phyloP scores from a whole-genome alignment of 2,797 vertebrate species.

The Muscicapa comitata region DNA sequence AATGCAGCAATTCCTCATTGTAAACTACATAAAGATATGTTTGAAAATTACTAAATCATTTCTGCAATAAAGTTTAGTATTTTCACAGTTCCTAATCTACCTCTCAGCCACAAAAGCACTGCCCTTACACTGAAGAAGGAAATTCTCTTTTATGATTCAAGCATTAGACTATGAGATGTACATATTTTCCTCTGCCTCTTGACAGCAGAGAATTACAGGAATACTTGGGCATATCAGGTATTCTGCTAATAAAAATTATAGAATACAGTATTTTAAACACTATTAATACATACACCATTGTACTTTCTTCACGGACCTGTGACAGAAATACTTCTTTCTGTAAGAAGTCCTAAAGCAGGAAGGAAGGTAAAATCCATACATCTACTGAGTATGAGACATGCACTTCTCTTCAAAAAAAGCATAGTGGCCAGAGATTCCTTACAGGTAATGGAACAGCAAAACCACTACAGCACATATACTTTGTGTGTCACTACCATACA shows the following conservation, averaged over 20 bases:
- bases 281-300: not conserved
- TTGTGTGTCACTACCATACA: not conserved
- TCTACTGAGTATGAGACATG: not conserved
- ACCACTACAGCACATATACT: not conserved
- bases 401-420: not conserved
- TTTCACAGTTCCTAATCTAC: not conserved
- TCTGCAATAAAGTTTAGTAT: not conserved
- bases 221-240: not conserved
- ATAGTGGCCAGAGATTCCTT: not conserved
- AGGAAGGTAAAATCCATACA: not conserved
- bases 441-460: not conserved
- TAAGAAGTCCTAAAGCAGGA: not conserved
- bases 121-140: not conserved
- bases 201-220: not conserved
- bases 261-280: not conserved
- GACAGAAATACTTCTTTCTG: not conserved
- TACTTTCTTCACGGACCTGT: not conserved
- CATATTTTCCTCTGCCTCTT: not conserved
- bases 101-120: not conserved
- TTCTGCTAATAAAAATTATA: not conserved
- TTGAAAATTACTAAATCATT: not conserved
- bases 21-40: not conserved
- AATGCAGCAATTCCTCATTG: not conserved
- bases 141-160: not conserved
- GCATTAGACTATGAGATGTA: not conserved